Conservation (phyloP, 2,113 vertebrate species). For the Apeltes quadracus region DNA sequence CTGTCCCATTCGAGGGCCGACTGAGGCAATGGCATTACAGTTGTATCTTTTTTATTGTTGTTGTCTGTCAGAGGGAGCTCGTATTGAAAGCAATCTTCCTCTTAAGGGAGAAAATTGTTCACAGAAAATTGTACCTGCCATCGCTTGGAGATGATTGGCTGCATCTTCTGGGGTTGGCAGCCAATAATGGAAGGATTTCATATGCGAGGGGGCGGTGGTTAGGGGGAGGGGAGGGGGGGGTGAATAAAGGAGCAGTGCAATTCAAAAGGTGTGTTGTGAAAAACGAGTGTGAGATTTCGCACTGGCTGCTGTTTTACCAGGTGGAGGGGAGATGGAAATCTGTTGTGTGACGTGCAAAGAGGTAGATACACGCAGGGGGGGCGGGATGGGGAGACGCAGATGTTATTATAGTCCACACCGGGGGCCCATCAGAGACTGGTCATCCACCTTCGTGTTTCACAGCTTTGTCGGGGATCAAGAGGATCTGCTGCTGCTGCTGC, state of each 20-base stretch:
- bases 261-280: slow-evolving; percentile 80
- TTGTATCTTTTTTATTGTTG: slow-evolving; percentile 82
- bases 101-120: slow-evolving; percentile 83
- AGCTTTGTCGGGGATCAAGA: slow-evolving; percentile 72
- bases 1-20: slow-evolving; percentile 80
- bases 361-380: slow-evolving; percentile 30
- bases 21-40: slow-evolving; percentile 84
- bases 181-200: slow-evolving; percentile 80
- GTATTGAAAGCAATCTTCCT: slow-evolving; percentile 87
- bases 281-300: slow-evolving; percentile 83
- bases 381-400: slow-evolving; percentile 32
- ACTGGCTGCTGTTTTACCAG: slow-evolving; percentile 76
- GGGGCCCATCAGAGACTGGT: slow-evolving; percentile 44
- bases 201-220: slow-evolving; percentile 61
- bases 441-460: slow-evolving; percentile 51
- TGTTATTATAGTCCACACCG: slow-evolving; percentile 53
- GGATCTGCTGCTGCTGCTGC: slow-evolving; percentile 73
- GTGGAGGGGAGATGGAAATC: slow-evolving; percentile 63
- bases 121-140: slow-evolving; percentile 84
- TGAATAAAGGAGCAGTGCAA: slow-evolving; percentile 64
- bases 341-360: slow-evolving; percentile 55
- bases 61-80: slow-evolving; percentile 82
- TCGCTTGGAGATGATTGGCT: slow-evolving; percentile 80
- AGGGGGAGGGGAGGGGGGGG: slow-evolving; percentile 22
- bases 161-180: slow-evolving; percentile 68